phyloP scores from a whole-genome alignment of 2,888 invertebrate genomes.

The Zeuzera pyrina region DNA sequence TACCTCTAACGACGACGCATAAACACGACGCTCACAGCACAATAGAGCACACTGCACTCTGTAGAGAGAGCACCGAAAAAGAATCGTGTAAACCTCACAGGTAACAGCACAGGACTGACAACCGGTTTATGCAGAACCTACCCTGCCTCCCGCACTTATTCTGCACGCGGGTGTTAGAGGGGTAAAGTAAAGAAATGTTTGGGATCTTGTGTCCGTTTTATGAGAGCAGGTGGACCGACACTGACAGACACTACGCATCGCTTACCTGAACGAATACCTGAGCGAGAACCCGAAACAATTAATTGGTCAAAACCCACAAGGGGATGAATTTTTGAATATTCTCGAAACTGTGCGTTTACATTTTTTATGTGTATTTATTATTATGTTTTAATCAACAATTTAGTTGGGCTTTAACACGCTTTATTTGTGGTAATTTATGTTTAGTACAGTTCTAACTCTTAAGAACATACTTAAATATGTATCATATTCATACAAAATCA shows the following conservation, averaged over 20 bases:
- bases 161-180: slow-evolving; percentile 29
- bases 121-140: slow-evolving; percentile 24
- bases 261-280: slow-evolving; percentile 62
- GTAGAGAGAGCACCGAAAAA: slow-evolving; percentile 26
- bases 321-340: slow-evolving; percentile 1
- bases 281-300: slow-evolving; percentile 45
- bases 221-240: slow-evolving; percentile 47
- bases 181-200: slow-evolving; percentile 28
- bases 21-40: not conserved
- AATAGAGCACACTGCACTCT: not conserved
- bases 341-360: not conserved
- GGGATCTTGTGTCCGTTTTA: slow-evolving; percentile 28
- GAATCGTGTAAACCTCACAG: slow-evolving; percentile 51
- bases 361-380: not conserved
- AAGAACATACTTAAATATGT: too few species aligned
- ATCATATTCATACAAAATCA: too few species aligned
- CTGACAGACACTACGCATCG: slow-evolving; percentile 26
- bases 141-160: slow-evolving; percentile 30
- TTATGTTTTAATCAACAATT: too few species aligned
- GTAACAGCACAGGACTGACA: slow-evolving; percentile 53
- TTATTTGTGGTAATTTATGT: too few species aligned
- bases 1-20: too few species aligned
- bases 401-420: too few species aligned
- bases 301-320: slow-evolving; percentile 31
- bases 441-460: too few species aligned